Base-by-base conservation (phyloP, 2,797 vertebrate genomes). In the Synanceia verrucosa region DNA sequence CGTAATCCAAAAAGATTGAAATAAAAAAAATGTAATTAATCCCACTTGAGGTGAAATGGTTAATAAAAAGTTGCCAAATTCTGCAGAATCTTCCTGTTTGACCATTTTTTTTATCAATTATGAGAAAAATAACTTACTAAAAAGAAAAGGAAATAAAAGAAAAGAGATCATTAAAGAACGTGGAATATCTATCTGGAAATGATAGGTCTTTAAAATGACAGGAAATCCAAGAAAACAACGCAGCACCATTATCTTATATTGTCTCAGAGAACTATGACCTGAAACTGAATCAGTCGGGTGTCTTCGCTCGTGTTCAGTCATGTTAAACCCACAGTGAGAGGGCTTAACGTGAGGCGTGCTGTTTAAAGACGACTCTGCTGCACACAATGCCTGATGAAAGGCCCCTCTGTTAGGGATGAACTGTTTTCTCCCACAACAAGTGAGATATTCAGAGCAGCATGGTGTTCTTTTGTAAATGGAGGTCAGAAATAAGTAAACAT, bases 401-500 rank as follows among this genome's bases (percentile, higher is more conserved):
- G 67, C 72, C 48, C 46, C 34, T 79, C 58, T 81, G 71, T 79
- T 73, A 1, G 43, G 60, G 52, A 64, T 47, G 39, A 71, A 34
- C 76, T 59, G 47, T 46, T 50, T 72, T 74, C 76, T 79, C 65
- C 75, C 79, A 78, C 78, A 83, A 84, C 80, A 85, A 84, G 47
- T 31, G 72, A 84, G 68, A 65, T 63, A 69, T 57, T 46, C 67
- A 71, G 59, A 73, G 73, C 66, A 50, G 51, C 76, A 61, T 39
- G 9, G 41, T 50, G 28, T 63, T 76, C 67, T 76, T n/a, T 74
- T 85, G 68, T 75, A 74, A 83, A 78, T 48, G 66, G 67, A 66
- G 77, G 78, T 81, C 82, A 72, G 65, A 51, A 80, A 79, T 78
- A 83, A 83, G 74, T 76, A 72, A 86, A 88, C 74, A 79, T 81